Percentiles rank a stretch among this genome's conserved stretches.
Evolutionary conservation across 2,888 invertebrate genomes (phyloP).

Genomic region (Parnassius apollo): DNA sequence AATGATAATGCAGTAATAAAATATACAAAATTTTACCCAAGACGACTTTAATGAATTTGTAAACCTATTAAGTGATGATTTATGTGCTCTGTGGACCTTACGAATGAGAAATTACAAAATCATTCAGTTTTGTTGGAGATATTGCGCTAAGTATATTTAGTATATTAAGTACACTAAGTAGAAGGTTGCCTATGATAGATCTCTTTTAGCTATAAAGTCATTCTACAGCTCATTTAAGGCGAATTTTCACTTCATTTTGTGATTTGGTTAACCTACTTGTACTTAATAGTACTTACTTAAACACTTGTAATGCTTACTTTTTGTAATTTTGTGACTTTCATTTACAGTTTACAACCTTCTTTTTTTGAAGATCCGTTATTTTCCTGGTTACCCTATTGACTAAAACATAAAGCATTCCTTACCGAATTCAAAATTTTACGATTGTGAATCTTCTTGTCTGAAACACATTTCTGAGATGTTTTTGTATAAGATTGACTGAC

Average conservation of each 20-base stretch:
- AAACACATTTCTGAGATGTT: slow-evolving; percentile 39
- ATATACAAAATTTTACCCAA: neutral
- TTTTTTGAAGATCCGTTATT: neutral
- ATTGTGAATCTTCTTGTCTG: slow-evolving; percentile 39
- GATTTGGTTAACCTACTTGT: no score
- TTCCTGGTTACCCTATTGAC: slow-evolving; percentile 34
- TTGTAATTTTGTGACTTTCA: no score
- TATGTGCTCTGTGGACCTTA: no score
- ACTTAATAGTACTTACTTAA: no score
- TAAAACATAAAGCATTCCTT: slow-evolving; percentile 41
- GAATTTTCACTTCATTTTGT: neutral
- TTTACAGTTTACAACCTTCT: no score
- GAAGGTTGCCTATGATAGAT: no score
- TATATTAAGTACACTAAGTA: no score
- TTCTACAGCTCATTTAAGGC: neutral
- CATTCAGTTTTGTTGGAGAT: neutral
- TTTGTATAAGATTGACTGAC: slow-evolving; percentile 26
- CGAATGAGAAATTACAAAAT: neutral
- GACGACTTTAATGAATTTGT: neutral
- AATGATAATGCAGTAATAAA: neutral
- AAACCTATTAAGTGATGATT: neutral
- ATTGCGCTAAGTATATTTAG: neutral
- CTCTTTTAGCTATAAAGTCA: neutral
- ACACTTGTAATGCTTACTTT: no score
- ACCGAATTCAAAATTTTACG: slow-evolving; percentile 40